These are phyloP conservation scores for Adelosebastes latens DNA, from an alignment of 2,797 vertebrate species.

Conservation along the genomic window DNA sequence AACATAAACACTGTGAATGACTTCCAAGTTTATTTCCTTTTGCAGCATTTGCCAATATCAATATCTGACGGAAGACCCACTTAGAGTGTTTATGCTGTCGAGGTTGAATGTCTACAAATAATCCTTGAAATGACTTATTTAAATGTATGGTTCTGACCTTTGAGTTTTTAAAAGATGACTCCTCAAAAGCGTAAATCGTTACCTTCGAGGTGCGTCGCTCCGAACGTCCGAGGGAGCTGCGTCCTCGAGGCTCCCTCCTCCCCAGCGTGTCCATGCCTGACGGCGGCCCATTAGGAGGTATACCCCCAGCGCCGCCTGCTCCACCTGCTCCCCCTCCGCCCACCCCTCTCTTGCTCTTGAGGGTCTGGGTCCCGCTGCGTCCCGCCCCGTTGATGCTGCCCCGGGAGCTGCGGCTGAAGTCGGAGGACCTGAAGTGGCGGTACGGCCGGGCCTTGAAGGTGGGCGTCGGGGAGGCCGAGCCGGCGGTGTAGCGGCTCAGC, in stretches of 20 bases:
- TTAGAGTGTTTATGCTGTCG: neutral
- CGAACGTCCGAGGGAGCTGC: constrained; percentile 90
- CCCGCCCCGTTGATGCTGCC: constrained; percentile 92
- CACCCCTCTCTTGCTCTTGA: constrained; percentile 86
- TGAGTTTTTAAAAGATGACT: neutral
- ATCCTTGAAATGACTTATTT: neutral
- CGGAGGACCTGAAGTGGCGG: constrained; percentile 93
- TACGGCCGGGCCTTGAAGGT: constrained; percentile 95
- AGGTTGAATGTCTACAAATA: neutral
- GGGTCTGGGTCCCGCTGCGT: constrained; percentile 84
- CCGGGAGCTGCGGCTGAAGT: constrained; percentile 96
- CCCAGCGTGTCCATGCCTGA: constrained; percentile 81
- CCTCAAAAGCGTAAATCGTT: neutral
- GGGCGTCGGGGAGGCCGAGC: constrained; percentile 95
- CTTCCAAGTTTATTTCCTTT: neutral
- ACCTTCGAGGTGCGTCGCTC: constrained; percentile 95
- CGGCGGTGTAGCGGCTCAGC: constrained; percentile 96
- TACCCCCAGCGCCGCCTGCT: constrained; percentile 22
- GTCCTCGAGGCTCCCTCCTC: constrained; percentile 90
- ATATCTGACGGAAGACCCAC: neutral
- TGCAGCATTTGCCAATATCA: neutral
- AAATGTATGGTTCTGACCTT: neutral
- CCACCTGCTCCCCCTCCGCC: constrained; percentile 30
- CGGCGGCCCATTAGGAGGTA: constrained; percentile 71
- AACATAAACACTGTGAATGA: neutral